Percentiles rank a stretch among this genome's conserved stretches.
These are phyloP conservation scores for Andrena cerasifolii DNA, from an alignment of 1,140 invertebrate genomes.

Conservation along the genomic window DNA sequence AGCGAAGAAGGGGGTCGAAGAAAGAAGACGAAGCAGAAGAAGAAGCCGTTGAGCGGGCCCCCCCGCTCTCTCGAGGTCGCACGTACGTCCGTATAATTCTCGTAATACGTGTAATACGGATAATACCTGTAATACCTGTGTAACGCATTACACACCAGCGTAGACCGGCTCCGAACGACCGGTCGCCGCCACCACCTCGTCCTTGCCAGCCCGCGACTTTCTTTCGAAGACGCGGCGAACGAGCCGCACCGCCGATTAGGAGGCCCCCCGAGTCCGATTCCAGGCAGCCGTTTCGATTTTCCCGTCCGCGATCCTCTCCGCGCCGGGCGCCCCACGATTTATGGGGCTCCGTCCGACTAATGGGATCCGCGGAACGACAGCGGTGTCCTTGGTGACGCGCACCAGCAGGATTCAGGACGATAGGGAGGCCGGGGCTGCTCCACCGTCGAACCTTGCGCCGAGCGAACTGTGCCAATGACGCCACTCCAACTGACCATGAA, in stretches of 20 bases:
- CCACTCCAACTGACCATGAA: constrained; percentile 1
- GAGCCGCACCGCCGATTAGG: not conserved
- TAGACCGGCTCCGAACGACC: constrained; percentile 60
- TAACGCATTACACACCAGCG: constrained; percentile 77
- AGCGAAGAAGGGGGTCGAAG: constrained; percentile 32
- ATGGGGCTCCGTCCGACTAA: not conserved
- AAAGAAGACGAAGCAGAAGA: constrained; percentile 38
- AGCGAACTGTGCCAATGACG: constrained; percentile 33
- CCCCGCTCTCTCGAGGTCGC: constrained; percentile 75
- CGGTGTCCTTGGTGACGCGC: not conserved
- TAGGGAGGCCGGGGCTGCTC: not conserved
- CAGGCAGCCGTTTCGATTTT: not conserved
- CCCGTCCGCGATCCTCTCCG: not conserved
- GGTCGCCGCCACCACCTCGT: constrained; percentile 64
- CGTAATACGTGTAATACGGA: constrained; percentile 80
- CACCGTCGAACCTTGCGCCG: not conserved
- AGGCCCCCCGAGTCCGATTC: not conserved
- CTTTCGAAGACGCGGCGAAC: constrained; percentile 7
- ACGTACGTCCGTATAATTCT: constrained; percentile 78
- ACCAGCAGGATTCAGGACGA: not conserved
- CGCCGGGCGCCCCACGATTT: not conserved
- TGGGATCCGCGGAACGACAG: not conserved
- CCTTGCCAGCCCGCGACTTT: constrained; percentile 66
- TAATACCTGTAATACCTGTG: constrained; percentile 80
- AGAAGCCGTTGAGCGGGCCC: constrained; percentile 51